Evolutionary conservation across 2,888 invertebrate genomes (phyloP).

Genomic region (Ditula angustiorana): DNA sequence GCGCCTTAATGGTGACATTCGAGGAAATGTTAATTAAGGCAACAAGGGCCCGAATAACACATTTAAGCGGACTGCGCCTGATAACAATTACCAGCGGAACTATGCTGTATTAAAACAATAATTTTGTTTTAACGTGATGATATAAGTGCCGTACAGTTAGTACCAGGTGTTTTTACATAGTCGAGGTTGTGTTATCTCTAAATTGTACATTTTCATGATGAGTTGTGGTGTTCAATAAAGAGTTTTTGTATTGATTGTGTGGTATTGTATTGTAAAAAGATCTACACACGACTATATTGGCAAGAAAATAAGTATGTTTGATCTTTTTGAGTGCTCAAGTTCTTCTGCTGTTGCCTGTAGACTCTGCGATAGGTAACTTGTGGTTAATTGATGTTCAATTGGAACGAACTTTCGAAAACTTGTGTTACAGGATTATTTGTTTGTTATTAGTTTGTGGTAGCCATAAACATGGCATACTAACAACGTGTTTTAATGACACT

Average conservation of each 20-base stretch:
- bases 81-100: constrained; percentile 47
- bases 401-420: background rate
- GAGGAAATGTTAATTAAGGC: constrained; percentile 80
- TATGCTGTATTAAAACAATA: constrained; percentile 32
- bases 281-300: too few relatives aligned
- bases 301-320: too few relatives aligned
- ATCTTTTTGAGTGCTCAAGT: too few relatives aligned
- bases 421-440: background rate
- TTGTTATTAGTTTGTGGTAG: background rate
- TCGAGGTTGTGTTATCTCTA: too few relatives aligned
- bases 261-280: too few relatives aligned
- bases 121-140: constrained; percentile 10
- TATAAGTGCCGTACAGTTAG: background rate
- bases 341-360: too few relatives aligned
- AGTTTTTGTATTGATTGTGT: too few relatives aligned
- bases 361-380: too few relatives aligned
- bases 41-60: constrained; percentile 69
- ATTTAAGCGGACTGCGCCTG: constrained; percentile 56
- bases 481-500: too few relatives aligned
- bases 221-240: too few relatives aligned
- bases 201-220: too few relatives aligned
- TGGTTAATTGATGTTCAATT: background rate
- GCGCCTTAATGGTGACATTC: constrained; percentile 69
- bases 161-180: background rate
- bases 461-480: too few relatives aligned